These are phyloP conservation scores for Sinocyclocheilus anshuiensis DNA, from an alignment of 2,113 vertebrate species.

Conservation along the genomic window DNA sequence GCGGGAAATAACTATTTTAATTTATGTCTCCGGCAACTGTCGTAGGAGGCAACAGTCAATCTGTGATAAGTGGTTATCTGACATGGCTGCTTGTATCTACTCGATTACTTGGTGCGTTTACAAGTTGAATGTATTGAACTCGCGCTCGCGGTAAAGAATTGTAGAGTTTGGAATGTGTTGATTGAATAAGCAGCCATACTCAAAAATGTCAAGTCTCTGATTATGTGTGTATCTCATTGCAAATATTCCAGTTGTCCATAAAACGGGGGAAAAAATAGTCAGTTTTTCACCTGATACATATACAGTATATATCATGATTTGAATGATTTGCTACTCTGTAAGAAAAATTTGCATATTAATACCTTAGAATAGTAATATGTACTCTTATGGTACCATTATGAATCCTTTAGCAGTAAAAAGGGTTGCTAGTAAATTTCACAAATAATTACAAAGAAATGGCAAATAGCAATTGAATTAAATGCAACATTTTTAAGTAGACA, in stretches of 20 bases:
- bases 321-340: no score
- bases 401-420: background rate
- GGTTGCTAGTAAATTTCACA: no score
- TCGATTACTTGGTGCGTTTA: slow-evolving; percentile 1
- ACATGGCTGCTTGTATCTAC: background rate
- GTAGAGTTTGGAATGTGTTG: background rate
- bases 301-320: background rate
- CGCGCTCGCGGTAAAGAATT: background rate
- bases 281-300: background rate
- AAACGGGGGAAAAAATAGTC: background rate
- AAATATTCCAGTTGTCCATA: background rate
- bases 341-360: no score
- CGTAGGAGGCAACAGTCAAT: slow-evolving; percentile 20
- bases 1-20: slow-evolving; percentile 33
- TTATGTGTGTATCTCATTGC: background rate
- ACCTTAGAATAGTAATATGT: no score
- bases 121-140: slow-evolving; percentile 6
- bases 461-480: no score
- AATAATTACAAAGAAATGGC: no score
- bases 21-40: slow-evolving; percentile 22
- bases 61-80: slow-evolving; percentile 7
- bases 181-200: background rate
- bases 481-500: no score
- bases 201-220: background rate
- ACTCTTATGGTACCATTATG: no score